These are phyloP conservation scores for Marisa cornuarietis DNA, from an alignment of 1,140 invertebrate genomes.

Conservation along the genomic window DNA sequence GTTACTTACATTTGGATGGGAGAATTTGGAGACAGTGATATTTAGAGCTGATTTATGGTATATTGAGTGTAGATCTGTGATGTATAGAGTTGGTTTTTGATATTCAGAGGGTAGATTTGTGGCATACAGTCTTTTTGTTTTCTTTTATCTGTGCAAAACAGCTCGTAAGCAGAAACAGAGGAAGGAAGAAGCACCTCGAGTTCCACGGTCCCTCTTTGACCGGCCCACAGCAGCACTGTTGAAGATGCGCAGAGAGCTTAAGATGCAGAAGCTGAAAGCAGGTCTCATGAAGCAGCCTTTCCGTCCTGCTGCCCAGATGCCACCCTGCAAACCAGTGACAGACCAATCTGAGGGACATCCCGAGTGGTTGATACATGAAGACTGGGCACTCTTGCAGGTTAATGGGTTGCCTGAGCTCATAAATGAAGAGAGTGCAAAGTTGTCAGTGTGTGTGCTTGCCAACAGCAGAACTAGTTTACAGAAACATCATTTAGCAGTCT, in stretches of 20 bases:
- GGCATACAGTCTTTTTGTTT: too few species aligned
- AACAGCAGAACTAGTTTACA: too few species aligned
- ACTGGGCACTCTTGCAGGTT: constrained; percentile 82
- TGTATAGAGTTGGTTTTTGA: too few species aligned
- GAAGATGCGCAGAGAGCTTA: constrained; percentile 81
- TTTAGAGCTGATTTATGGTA: too few species aligned
- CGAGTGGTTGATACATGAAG: constrained; percentile 91
- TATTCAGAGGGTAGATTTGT: too few species aligned
- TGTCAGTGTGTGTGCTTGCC: too few species aligned
- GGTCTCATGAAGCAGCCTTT: constrained; percentile 25
- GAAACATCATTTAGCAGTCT: too few species aligned
- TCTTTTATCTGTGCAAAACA: constrained; percentile 22
- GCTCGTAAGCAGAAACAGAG: constrained; percentile 69
- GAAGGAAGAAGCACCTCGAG: constrained; percentile 80
- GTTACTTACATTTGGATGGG: too few species aligned
- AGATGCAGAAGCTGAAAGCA: constrained; percentile 75
- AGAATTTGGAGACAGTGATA: too few species aligned
- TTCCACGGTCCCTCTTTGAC: constrained; percentile 88
- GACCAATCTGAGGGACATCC: constrained; percentile 68
- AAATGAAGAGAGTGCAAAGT: too few species aligned
- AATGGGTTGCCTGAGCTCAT: not conserved
- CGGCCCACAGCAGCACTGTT: constrained; percentile 80
- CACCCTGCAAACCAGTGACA: constrained; percentile 47
- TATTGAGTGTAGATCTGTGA: too few species aligned
- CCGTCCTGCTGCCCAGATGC: constrained; percentile 64